These are phyloP conservation scores for Cotesia typhae DNA, from an alignment of 1,140 invertebrate genomes.

Conservation along the genomic window DNA sequence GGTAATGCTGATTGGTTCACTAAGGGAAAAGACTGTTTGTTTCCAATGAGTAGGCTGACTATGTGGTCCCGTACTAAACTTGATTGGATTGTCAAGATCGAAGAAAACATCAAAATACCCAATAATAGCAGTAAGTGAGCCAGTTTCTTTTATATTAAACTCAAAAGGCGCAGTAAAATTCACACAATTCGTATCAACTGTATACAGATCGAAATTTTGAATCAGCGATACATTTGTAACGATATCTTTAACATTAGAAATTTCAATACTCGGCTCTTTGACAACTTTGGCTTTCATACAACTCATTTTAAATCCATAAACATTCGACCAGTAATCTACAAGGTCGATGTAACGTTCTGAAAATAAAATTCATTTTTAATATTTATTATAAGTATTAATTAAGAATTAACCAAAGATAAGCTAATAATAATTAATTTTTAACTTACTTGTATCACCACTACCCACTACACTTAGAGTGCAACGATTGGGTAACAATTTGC, in stretches of 20 bases:
- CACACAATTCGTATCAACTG: slow-evolving; percentile 81
- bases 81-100: slow-evolving; percentile 75
- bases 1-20: slow-evolving; percentile 74
- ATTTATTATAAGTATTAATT: not conserved
- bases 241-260: slow-evolving; percentile 79
- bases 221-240: slow-evolving; percentile 77
- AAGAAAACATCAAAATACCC: slow-evolving; percentile 95
- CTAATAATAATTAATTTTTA: slow-evolving; percentile 2
- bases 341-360: slow-evolving; percentile 75
- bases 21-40: slow-evolving; percentile 94
- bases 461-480: slow-evolving; percentile 90
- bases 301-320: slow-evolving; percentile 97
- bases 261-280: slow-evolving; percentile 87
- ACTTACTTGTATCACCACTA: slow-evolving; percentile 84
- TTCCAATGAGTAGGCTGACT: slow-evolving; percentile 93
- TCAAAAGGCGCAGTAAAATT: slow-evolving; percentile 83
- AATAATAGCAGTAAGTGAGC: slow-evolving; percentile 85
- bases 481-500: slow-evolving; percentile 86
- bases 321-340: slow-evolving; percentile 92
- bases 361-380: slow-evolving; percentile 43
- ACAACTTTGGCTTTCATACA: slow-evolving; percentile 90
- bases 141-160: slow-evolving; percentile 75
- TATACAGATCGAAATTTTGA: slow-evolving; percentile 81
- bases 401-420: not conserved
- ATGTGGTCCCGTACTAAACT: slow-evolving; percentile 78